Conservation (phyloP, 1,140 invertebrate species). For the Trissolcus basalis region DNA sequence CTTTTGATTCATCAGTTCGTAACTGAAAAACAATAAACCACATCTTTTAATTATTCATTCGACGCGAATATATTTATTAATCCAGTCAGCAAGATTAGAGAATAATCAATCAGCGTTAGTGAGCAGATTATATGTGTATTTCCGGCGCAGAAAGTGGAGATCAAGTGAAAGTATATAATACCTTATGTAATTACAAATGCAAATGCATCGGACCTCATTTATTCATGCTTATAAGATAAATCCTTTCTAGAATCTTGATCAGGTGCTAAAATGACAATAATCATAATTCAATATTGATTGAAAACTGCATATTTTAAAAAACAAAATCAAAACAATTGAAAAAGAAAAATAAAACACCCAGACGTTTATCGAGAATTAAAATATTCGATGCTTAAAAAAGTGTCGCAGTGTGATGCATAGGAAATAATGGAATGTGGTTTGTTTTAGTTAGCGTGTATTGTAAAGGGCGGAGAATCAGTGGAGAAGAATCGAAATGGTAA, state of each 20-base stretch:
- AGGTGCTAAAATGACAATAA: too few relatives aligned
- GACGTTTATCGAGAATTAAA: too few relatives aligned
- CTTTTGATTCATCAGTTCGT: too few relatives aligned
- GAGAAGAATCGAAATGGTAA: constrained; percentile 25
- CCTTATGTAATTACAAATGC: not conserved
- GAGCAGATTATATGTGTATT: constrained; percentile 12
- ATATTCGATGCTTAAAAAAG: not conserved
- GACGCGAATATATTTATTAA: not conserved
- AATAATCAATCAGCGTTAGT: constrained; percentile 3
- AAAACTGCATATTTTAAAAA: too few relatives aligned
- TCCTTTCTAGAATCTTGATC: not conserved
- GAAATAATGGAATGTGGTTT: constrained; percentile 3
- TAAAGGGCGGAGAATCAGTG: constrained; percentile 4
- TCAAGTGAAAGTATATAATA: constrained; percentile 4
- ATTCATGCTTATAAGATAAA: not conserved
- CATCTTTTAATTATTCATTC: not conserved
- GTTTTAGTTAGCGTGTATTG: constrained; percentile 11
- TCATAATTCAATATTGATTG: too few relatives aligned
- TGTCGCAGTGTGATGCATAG: not conserved
- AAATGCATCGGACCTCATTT: constrained; percentile 1
- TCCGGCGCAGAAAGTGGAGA: not conserved
- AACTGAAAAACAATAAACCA: not conserved
- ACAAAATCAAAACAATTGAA: too few relatives aligned
- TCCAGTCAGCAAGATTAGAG: not conserved
- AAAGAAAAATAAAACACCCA: too few relatives aligned